Evolutionary conservation across 2,113 vertebrate genomes (phyloP).

Genomic region (Xenopus borealis): DNA sequence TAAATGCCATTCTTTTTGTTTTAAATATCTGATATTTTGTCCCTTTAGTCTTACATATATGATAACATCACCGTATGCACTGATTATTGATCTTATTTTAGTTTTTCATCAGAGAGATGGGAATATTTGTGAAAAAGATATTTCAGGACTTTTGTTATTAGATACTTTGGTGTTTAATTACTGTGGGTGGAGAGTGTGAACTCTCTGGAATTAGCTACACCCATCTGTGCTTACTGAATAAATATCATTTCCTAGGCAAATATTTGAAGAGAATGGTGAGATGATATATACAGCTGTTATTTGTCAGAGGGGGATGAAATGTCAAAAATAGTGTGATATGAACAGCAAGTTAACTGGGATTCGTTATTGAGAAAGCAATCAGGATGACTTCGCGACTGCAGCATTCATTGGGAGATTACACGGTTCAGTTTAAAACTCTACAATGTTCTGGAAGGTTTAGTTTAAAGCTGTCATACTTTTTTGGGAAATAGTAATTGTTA

Average conservation of each 20-base stretch:
- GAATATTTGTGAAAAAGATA: not conserved
- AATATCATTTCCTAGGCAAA: slow-evolving; percentile 40
- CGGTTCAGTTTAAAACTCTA: not conserved
- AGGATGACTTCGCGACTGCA: not conserved
- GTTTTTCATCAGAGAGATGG: too few species aligned
- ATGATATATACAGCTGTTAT: not conserved
- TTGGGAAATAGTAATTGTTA: too few species aligned
- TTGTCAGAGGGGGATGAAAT: not conserved
- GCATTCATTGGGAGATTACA: not conserved
- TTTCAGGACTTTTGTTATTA: too few species aligned
- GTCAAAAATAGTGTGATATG: not conserved
- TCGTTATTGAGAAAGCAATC: too few species aligned
- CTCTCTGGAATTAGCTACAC: slow-evolving; percentile 33
- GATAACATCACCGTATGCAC: not conserved
- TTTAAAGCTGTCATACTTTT: too few species aligned
- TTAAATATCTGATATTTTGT: too few species aligned
- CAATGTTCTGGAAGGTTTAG: not conserved
- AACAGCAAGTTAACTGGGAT: too few species aligned
- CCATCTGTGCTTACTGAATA: slow-evolving; percentile 26
- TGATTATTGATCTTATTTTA: not conserved
- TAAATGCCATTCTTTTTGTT: too few species aligned
- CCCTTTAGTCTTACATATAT: too few species aligned
- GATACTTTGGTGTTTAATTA: not conserved
- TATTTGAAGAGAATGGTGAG: slow-evolving; percentile 32
- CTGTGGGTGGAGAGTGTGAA: slow-evolving; percentile 12